These are phyloP conservation scores for Urosaurus nigricauda DNA, from an alignment of 2,797 vertebrate species.

Conservation along the genomic window DNA sequence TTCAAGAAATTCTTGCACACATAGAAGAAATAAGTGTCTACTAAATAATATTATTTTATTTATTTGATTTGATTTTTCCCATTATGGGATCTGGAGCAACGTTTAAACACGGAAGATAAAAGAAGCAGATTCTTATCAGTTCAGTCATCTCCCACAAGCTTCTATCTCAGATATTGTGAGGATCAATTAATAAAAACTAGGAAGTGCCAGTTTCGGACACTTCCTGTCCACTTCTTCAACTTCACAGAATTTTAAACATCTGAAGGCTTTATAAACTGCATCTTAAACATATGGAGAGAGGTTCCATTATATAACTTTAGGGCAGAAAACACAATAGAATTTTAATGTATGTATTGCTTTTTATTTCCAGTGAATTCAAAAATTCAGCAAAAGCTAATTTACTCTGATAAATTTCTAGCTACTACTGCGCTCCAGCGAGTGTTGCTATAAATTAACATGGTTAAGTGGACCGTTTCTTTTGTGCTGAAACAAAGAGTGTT, in stretches of 20 bases:
- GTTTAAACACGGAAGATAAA: not conserved
- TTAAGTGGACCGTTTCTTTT: conserved; percentile 8
- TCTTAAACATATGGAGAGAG: not conserved
- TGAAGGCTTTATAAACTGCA: conserved; percentile 14
- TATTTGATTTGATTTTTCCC: too few species aligned
- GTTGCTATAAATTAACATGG: conserved; percentile 45
- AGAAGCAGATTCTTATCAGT: not conserved
- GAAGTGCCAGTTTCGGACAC: not conserved
- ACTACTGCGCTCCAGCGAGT: conserved; percentile 3
- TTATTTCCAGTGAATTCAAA: conserved; percentile 31
- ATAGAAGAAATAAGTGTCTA: too few species aligned
- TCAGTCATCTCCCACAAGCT: not conserved
- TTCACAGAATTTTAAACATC: not conserved
- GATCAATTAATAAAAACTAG: not conserved
- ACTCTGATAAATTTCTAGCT: conserved; percentile 44
- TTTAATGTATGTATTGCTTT: conserved; percentile 39
- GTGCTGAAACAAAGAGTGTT: conserved; percentile 44
- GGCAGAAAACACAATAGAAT: not conserved
- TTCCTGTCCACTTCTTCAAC: not conserved
- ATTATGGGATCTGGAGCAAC: not conserved
- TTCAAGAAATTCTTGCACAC: too few species aligned
- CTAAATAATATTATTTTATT: too few species aligned
- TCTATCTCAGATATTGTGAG: not conserved
- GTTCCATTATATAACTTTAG: not conserved
- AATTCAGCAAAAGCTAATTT: conserved; percentile 29